These are phyloP conservation scores for Tipula vernalis DNA, from an alignment of 2,888 invertebrate species.

Conservation along the genomic window DNA sequence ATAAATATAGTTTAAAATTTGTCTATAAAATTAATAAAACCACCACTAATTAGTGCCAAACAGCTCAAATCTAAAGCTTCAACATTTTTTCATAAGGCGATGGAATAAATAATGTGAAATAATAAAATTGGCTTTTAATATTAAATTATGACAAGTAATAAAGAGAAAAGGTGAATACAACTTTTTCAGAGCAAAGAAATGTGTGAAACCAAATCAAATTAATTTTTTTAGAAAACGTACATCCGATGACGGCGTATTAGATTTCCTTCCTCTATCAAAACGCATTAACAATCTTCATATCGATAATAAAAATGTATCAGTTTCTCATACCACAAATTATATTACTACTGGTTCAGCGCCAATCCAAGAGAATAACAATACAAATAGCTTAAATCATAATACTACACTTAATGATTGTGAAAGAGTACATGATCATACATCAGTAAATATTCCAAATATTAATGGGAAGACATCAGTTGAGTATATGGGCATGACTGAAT, in stretches of 20 bases:
- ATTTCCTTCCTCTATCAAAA: slow-evolving; percentile 72
- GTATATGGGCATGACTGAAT: slow-evolving; percentile 26
- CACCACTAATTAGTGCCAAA: neutral
- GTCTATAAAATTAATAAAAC: neutral
- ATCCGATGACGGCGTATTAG: slow-evolving; percentile 56
- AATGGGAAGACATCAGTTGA: neutral
- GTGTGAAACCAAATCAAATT: neutral
- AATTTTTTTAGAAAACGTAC: slow-evolving; percentile 55
- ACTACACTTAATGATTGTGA: neutral
- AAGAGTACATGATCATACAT: neutral
- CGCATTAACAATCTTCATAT: slow-evolving; percentile 82
- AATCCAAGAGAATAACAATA: neutral
- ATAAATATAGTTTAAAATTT: neutral
- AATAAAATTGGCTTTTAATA: neutral
- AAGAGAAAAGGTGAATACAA: neutral
- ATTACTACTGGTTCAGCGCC: neutral
- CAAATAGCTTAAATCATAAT: neutral
- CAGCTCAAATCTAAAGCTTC: neutral
- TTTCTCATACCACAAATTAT: neutral
- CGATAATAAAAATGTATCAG: slow-evolving; percentile 38
- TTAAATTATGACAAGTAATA: neutral
- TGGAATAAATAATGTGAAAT: neutral
- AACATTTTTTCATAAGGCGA: neutral
- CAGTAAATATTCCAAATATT: neutral
- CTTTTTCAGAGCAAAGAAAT: neutral